Evolutionary conservation across 1,140 invertebrate species (phyloP).

Genomic region (Hormaphis cornu): DNA sequence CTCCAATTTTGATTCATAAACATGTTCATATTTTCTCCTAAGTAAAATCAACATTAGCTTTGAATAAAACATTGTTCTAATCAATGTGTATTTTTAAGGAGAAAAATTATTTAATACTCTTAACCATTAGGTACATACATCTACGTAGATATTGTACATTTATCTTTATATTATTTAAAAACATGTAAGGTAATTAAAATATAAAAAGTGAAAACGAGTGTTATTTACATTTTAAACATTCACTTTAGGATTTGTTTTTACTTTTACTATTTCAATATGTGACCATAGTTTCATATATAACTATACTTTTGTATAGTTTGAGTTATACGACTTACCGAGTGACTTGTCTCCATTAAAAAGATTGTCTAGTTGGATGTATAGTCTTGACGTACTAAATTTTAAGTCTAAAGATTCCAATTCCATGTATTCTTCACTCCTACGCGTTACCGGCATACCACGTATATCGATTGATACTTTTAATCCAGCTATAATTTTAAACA

Average conservation of each 20-base stretch:
- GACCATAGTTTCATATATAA: too few relatives aligned
- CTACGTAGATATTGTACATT: too few relatives aligned
- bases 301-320: neutral
- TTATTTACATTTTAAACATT: too few relatives aligned
- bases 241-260: too few relatives aligned
- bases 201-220: too few relatives aligned
- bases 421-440: slow-evolving; percentile 33
- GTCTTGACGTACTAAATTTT: slow-evolving; percentile 34
- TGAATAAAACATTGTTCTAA: neutral
- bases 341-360: slow-evolving; percentile 6
- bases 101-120: too few relatives aligned
- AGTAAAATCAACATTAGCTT: neutral
- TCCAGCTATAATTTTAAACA: neutral
- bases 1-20: slow-evolving; percentile 53
- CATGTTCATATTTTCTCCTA: slow-evolving; percentile 45
- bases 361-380: slow-evolving; percentile 35
- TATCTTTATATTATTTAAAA: too few relatives aligned
- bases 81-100: neutral
- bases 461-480: slow-evolving; percentile 9
- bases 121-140: too few relatives aligned
- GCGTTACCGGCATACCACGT: neutral
- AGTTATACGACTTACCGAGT: neutral
- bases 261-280: too few relatives aligned
- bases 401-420: slow-evolving; percentile 35
- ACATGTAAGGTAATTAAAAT: too few relatives aligned